phyloP scores from a whole-genome alignment of 2,888 invertebrate species.

The Zygogramma bicolorata region DNA sequence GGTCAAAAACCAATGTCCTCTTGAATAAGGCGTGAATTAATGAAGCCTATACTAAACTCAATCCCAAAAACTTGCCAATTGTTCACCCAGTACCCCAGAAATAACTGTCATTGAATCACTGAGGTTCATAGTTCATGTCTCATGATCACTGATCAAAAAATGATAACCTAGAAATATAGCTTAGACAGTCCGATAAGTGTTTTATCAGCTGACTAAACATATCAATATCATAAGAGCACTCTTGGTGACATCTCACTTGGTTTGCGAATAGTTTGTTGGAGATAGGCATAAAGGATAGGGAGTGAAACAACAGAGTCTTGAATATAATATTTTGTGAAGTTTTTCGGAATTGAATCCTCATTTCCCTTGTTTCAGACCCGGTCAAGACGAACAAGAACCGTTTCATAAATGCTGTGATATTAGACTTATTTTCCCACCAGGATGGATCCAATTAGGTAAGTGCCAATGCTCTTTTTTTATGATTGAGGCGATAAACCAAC shows the following conservation, averaged over 20 bases:
- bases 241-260: too few relatives aligned
- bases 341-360: background rate
- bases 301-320: background rate
- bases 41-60: too few relatives aligned
- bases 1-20: too few relatives aligned
- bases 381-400: background rate
- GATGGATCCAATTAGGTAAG: conserved; percentile 27
- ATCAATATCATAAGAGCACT: background rate
- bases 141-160: background rate
- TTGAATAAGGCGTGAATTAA: too few relatives aligned
- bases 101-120: too few relatives aligned
- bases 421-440: background rate
- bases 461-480: background rate
- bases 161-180: background rate
- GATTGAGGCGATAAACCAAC: background rate
- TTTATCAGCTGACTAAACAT: background rate
- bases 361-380: conserved; percentile 16
- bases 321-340: background rate
- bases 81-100: too few relatives aligned
- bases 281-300: too few relatives aligned
- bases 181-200: background rate
- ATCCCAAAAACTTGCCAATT: too few relatives aligned
- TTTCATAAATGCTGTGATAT: conserved; percentile 18
- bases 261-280: too few relatives aligned
- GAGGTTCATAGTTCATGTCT: too few relatives aligned